A percentile compares a stretch with the other conserved stretches of the same genome.
phyloP scores from a whole-genome alignment of 1,140 invertebrate species.

The Drosophila punjabiensis region DNA sequence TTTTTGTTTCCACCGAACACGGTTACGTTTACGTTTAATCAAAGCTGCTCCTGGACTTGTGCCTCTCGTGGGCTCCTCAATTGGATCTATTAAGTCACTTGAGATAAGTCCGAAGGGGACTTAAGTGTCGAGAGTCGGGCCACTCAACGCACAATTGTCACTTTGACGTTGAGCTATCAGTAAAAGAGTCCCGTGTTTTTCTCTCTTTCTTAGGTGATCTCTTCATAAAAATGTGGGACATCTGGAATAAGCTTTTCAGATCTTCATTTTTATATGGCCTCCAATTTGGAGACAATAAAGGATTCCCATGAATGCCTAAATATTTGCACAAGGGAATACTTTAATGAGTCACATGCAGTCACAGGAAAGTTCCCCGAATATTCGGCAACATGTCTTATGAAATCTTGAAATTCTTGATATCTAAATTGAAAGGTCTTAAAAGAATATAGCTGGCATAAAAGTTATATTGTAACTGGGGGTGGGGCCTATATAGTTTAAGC shows the following conservation, averaged over 20 bases:
- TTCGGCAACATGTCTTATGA: neutral
- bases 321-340: neutral
- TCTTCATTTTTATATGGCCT: neutral
- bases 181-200: constrained; percentile 25
- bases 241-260: neutral
- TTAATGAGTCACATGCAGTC: constrained; percentile 31
- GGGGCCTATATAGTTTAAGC: too few species aligned
- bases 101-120: constrained; percentile 54
- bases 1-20: constrained; percentile 49
- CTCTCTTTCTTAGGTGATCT: constrained; percentile 41
- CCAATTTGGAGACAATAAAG: constrained; percentile 3
- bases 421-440: neutral
- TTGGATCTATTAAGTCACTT: constrained; percentile 78
- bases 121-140: constrained; percentile 40
- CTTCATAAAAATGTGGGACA: constrained; percentile 41
- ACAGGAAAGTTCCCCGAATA: neutral
- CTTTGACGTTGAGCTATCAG: constrained; percentile 50
- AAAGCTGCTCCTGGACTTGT: constrained; percentile 37
- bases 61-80: constrained; percentile 47
- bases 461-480: too few species aligned
- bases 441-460: neutral
- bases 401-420: neutral
- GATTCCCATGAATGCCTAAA: constrained; percentile 17
- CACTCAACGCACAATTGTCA: constrained; percentile 48
- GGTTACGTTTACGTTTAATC: constrained; percentile 36